Evolutionary conservation across 1,140 invertebrate genomes (phyloP), one percentile per base, ranked within the genome.

Genomic region (Adoxophyes honmai): DNA sequence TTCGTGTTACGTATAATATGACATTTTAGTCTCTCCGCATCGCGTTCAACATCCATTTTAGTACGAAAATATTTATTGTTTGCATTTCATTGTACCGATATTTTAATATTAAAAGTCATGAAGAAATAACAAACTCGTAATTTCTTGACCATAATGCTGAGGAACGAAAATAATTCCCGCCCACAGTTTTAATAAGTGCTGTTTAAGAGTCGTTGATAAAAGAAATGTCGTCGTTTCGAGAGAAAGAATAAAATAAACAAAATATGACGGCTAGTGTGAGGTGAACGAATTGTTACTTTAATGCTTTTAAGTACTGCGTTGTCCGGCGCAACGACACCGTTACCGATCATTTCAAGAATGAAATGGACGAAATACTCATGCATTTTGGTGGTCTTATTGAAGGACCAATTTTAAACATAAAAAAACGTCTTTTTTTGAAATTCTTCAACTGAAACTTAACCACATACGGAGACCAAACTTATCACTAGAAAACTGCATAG

Each of bases 151-250:
- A 53, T 53, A 35, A 53, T 53, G 52, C 33, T 33, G 33, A 18
- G 14, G 42, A 66, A 69, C 64, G 64, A 75, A 72, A 78, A 76
- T 75, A 76, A 76, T 65, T 66, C 58, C 63, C 78, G 74, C 78
- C 74, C 69, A 78, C 74, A 70, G 74, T 78, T 74, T 82, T 81
- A 86, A 79, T 85, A 85, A 85, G 77, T 77, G 75, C 62, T 68
- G 66, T 73, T 73, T 76, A 75, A 82, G 81, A 77, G 77, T 79
- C 70, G 75, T 81, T 82, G 77, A 82, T 82, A 79, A 85, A 82
- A 84, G 69, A 82, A 79, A 81, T 82, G 75, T 76, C 59, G 64
- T 70, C 68, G 61, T 67, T 66, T 68, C 66, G 59, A 65, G 57
- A 33, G 42, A 67, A 58, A 64, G 59, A 61, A 68, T 64, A 63